Evolutionary conservation across 2,888 invertebrate species (phyloP), one percentile per base, ranked within the genome.

Genomic region (Rhogogaster chlorosoma): DNA sequence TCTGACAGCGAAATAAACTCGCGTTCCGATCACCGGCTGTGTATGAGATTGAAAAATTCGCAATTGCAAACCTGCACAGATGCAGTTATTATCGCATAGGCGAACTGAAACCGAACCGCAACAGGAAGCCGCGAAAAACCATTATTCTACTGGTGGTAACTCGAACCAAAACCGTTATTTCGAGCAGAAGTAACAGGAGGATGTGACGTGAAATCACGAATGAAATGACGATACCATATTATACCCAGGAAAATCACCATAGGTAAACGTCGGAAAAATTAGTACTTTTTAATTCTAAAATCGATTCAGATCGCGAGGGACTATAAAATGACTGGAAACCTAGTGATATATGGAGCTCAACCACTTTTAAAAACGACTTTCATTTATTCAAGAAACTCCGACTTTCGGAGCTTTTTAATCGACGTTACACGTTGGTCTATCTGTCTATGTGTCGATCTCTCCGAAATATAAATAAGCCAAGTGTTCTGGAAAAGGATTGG

Each of bases 111-210:
- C n/a, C 42, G 22, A 38, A 73, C 38, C 71, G 42, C 71, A 73
- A 73, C 42, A 36, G 15, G 22, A 7, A 73, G 2, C 42, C n/a
- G 22, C 38, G 42, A 42, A 73, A 42, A 73, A 73, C 22, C 42
- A 73, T 73, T 42, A 73, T 42, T 73, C 12, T 42, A 42, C n/a
- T 42, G 2, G n/a, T 26, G 71, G 15, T 42, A 73, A 73, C 71
- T 42, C n/a, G 71, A 38, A 22, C 38, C 42, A 22, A 42, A 73
- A 73, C 42, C 71, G 22, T 38, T 73, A 73, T 73, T 73, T 26
- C 22, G 9, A 38, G 12, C 71, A 42, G 12, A 22, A 22, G 70
- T 36, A 42, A 38, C 38, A 73, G 10, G 38, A 22, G 38, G 22
- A 22, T 42, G 10, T 73, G 38, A 18, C 12, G 71, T 22, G 5